Evolutionary conservation across 2,113 vertebrate genomes (phyloP), one percentile per base, ranked within the genome.

Genomic region (Lepus europaeus): DNA sequence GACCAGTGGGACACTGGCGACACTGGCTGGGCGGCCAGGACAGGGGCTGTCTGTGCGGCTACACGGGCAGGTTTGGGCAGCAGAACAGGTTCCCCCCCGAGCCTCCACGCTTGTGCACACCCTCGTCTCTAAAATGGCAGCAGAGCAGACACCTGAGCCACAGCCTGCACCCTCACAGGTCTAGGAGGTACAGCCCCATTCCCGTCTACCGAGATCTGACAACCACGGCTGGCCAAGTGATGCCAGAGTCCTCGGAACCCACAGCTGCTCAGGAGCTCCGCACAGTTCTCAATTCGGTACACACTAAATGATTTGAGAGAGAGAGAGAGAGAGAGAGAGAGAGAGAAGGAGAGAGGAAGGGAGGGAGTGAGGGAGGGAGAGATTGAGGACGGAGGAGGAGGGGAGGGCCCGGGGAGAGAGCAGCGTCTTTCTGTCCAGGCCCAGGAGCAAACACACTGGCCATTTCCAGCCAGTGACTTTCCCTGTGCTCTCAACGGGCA

Each of bases 401-500:
- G 29, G 5, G 6, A 9, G 11, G 12, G 6, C 76, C 13, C 22
- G 8, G 10, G 22, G 4, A 19, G 27, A 6, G 19, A 49, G 8
- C 13, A 2, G 13, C 64, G 61, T 13, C 36, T 39, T 36, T 17
- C 16, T 4, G 23, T 25, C 56, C 29, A 36, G 61, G 56, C 31
- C 29, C 23, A 2, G 6, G n/a, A 73, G 53, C 33, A 16, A 22
- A 11, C 1, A 25, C 0, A 4, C 12, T 14, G n/a, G 4, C 3
- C 29, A 39, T 51, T 23, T 45, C 8, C 39, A n/a, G 25, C 20
- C 31, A 45, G 23, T 0, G 6, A 9, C 27, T 19, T 3, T 13
- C 33, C 6, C 5, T 27, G 36, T 33, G 5, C 66, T 39, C 53
- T 27, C 51, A 13, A 4, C 16, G 51, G n/a, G 17, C 7, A 7